Evolutionary conservation across 2,888 invertebrate genomes (phyloP), one percentile per base, ranked within the genome.

Genomic region (Operophtera brumata): DNA sequence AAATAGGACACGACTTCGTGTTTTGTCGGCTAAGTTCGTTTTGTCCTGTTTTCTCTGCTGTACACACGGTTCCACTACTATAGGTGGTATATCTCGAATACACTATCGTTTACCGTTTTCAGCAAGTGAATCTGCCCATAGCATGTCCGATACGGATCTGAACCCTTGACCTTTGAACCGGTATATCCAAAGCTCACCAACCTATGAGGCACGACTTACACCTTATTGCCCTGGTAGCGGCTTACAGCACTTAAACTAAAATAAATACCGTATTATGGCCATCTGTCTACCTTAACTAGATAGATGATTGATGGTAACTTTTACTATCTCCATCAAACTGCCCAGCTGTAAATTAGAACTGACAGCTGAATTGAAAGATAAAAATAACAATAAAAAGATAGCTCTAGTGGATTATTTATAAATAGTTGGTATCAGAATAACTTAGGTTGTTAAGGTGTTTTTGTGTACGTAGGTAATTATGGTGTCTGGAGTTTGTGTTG

Each of bases 291-390:
- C 34, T 36, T 54, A 54, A 57, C 52, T 59, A 54, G 60, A 56
- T 64, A 51, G 42, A 64, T 79, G 73, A 74, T 73, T 73, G 68
- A 77, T 77, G 71, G 73, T 71, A 69, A 74, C 70, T 71, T 73
- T 73, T 73, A 77, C 69, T 68, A 62, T 56, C 59, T 46, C 59
- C 64, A 61, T 60, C 57, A 70, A 70, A 71, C 64, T 65, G 46
- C 47, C 42, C 54, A 10, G 53, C 46, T 54, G 49, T 64, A 64
- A 60, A 62, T 62, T 59, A 52, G 53, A 58, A 52, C 59, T 57
- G 59, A 54, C 64, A 65, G 65, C 64, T 60, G 48, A 66, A 67
- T 64, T 59, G 69, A 65, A 67, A 68, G 68, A 67, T 66, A 67
- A 62, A 66, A 48, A 68, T 66, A 69, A 67, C 64, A 70, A 75